Base-by-base conservation (phyloP, 2,888 invertebrate species). In the Helicoverpa assulta region DNA sequence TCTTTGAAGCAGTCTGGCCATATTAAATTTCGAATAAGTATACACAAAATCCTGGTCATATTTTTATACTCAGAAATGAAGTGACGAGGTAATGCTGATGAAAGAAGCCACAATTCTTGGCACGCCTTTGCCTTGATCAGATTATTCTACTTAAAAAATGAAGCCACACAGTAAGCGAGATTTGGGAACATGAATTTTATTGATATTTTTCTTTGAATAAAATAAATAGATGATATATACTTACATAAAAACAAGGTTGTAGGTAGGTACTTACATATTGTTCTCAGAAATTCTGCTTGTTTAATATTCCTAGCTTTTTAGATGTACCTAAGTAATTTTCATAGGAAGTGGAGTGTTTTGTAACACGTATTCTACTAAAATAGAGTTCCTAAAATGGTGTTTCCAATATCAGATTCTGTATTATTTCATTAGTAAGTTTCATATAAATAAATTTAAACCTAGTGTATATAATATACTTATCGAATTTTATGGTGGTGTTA, bases 31-130 rank as follows among this genome's bases (percentile, higher is more conserved):
- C 43, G 73, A 73, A 73, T 80, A 54, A 29, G 4, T 26, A 26
- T 26, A 26, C 33, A 52, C 43, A 56, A 56, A 68, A 70, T 56
- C 29, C 50, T 54, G 12, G 26, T 50, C 54, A 56, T 71, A 70
- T 72, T 68, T 71, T 70, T 70, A 66, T 70, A 54, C 60, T 51
- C n/a, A 61, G 72, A 64, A 78, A 80, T 81, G 47, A 81, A 70
- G 63, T 63, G 74, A 60, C 29, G 69, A 57, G 57, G 81, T 70
- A 78, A 75, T 58, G 53, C 58, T 82, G 73, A 82, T 82, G 76
- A 79, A 82, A 82, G 80, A 76, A 82, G 80, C 82, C 80, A 59
- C 52, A 51, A 70, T 64, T 59, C 54, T 60, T 68, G 62, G 53
- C 40, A 50, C 26, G 65, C 63, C 67, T 58, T 57, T 57, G 40